phyloP scores from a whole-genome alignment of 1,140 invertebrate species.

The Temnothorax curvispinosus region DNA sequence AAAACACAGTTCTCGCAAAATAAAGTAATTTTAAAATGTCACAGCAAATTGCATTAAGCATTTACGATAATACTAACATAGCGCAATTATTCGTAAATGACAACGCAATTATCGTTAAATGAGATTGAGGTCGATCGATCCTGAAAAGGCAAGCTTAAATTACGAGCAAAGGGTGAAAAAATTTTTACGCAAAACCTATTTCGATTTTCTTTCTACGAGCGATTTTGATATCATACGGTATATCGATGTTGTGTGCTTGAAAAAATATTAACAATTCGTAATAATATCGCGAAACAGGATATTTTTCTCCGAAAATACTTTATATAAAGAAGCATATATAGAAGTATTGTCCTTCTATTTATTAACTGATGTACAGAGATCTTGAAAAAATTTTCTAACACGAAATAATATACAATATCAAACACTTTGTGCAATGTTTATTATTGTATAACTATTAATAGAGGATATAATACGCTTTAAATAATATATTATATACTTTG shows the following conservation, averaged over 20 bases:
- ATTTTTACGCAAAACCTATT: neutral
- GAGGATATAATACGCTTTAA: neutral
- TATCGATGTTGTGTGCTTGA: too few relatives aligned
- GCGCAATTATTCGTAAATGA: constrained; percentile 23
- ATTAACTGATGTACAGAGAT: neutral
- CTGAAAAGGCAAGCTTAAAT: neutral
- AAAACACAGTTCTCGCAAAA: neutral
- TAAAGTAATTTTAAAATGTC: constrained; percentile 18
- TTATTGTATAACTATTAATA: neutral
- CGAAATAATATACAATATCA: neutral
- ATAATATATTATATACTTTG: neutral
- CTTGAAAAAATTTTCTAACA: neutral
- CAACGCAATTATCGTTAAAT: constrained; percentile 25
- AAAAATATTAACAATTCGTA: neutral
- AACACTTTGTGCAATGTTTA: neutral
- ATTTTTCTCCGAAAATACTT: neutral
- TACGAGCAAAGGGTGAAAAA: neutral
- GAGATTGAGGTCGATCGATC: constrained; percentile 25
- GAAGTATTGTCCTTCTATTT: neutral
- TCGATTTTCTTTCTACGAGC: neutral
- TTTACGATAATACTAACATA: constrained; percentile 21
- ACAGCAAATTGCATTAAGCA: constrained; percentile 5
- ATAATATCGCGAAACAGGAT: neutral
- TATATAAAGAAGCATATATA: neutral
- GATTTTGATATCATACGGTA: neutral